Base-by-base conservation (phyloP, 53 echinoderm and acorn worm genomes). In the Patiria pectinifera region DNA sequence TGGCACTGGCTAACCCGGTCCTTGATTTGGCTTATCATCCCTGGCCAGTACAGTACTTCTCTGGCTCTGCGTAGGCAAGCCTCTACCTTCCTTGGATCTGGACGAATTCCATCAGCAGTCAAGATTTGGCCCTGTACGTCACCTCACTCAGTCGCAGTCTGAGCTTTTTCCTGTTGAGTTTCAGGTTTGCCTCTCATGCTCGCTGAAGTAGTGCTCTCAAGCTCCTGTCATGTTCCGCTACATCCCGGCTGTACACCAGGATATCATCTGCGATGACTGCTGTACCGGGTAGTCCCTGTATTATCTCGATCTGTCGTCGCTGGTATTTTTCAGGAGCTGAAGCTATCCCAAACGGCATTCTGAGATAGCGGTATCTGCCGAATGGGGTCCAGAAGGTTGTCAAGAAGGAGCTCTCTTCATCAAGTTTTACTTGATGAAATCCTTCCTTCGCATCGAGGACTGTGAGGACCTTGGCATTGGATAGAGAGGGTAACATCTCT, bases 371-470 rank as follows among this genome's bases (percentile, higher is more conserved):
- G 85, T 93, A 93, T 61, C 94, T 71, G 59, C 90, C 94, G 81
- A 93, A 90, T 93, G 91, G 91, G 21, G 91, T 93, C 76, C 84
- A 74, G 53, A 93, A 93, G 26, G 94, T 91, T 23, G 93, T 93
- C 47, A 93, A 26, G 78, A 48, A 83, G 22, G 80, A 80, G 75
- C 91, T 93, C 26, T 76, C 13, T 78, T 85, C 84, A 62, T 72
- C 69, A 18, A 93, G 85, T 77, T 93, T 93, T 10, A 93, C 94
- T 59, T 91, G 93, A 69, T 72, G 83, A 62, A 93, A 93, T n/a
- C 94, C 91, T 83, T 93, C 94, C 60, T 93, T 93, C 0, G 94
- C 91, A 77, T 93, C 94, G 1, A 93, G 90, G 66, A 93, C 94
- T 43, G 84, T 59, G 80, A 94, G 92, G 14, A 92, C 78, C 26